Percentiles rank a stretch among this genome's conserved stretches.
These are phyloP conservation scores for Spizaetus ornatus DNA, from an alignment of 2,113 vertebrate species.

Conservation along the genomic window DNA sequence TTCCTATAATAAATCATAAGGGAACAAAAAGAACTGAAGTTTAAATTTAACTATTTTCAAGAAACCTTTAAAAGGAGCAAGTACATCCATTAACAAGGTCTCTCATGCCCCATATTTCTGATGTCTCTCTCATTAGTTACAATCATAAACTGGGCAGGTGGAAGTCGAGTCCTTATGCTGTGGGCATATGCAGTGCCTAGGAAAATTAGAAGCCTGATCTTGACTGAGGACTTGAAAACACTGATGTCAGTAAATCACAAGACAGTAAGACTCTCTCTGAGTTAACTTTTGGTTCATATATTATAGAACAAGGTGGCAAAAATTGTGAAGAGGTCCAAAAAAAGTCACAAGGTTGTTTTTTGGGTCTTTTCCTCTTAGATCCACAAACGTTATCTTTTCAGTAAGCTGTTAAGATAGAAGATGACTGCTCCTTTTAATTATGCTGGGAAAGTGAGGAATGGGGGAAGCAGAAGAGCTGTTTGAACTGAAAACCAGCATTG, in stretches of 20 bases:
- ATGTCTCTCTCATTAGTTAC: not conserved
- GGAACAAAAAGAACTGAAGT: not conserved
- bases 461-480: slow-evolving; percentile 38
- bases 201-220: not conserved
- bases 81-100: not conserved
- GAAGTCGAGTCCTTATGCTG: not conserved
- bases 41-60: slow-evolving; percentile 4
- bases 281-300: not conserved
- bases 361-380: not conserved
- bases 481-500: slow-evolving; percentile 49
- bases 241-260: not conserved
- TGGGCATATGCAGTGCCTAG: not conserved
- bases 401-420: slow-evolving; percentile 5
- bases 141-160: not conserved
- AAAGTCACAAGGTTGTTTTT: not conserved
- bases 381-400: not conserved
- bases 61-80: not conserved
- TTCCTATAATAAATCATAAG: not conserved
- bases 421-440: slow-evolving; percentile 40
- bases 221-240: not conserved
- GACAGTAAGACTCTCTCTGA: not conserved
- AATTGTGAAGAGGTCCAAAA: not conserved
- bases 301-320: not conserved
- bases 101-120: not conserved
- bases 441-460: slow-evolving; percentile 24